Evolutionary conservation across 37 sponge, comb jelly and placozoan species (phyloP), one percentile per base, ranked within the genome.

Genomic region (Chondrosia reniformis): DNA sequence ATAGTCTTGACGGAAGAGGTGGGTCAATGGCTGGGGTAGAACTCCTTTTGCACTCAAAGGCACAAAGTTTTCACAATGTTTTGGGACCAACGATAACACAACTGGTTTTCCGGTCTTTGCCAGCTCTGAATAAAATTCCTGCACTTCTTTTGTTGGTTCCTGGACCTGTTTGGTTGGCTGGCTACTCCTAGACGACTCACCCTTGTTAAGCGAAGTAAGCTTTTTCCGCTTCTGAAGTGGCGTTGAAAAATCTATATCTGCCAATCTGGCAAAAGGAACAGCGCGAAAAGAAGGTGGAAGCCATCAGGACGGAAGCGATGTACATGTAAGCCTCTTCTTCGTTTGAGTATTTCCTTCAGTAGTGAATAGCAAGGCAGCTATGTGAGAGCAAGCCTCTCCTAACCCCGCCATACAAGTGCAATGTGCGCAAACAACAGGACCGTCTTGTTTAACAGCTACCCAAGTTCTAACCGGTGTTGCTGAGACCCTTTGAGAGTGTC

Each of bases 371-470:
- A 81, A 13, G 31, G 87, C 82, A 87, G 83, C 87, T 37, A 87
- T 81, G 55, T 87, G 87, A 33, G 79, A 77, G 73, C 87, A 87
- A 7, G 83, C 78, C 43, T 81, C 87, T 63, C 87, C 87, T 32
- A 81, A 55, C 21, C 87, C 82, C 27, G 87, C 87, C 82, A 81
- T 81, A 36, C 87, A 86, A 15, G 46, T 63, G 44, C 87, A 86
- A 33, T 81, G 87, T 17, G 77, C 87, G 45, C 80, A 80, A 21
- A 87, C 44, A 33, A 87, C 63, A 32, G 46, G 33, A 32, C 82
- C 83, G 7, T 63, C 45, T 22, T 76, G 33, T 42, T 83, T 58
- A 10, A 49, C 81, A 62, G 77, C 67, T 21, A 86, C 77, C 86
- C 81, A 86, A 38, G 81, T n/a, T 43, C 76, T 72, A 19, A 55